A percentile compares a stretch with the other conserved stretches of the same genome.
Evolutionary conservation across 1,140 invertebrate genomes (phyloP).

Genomic region (Pachypeltis micranthus): DNA sequence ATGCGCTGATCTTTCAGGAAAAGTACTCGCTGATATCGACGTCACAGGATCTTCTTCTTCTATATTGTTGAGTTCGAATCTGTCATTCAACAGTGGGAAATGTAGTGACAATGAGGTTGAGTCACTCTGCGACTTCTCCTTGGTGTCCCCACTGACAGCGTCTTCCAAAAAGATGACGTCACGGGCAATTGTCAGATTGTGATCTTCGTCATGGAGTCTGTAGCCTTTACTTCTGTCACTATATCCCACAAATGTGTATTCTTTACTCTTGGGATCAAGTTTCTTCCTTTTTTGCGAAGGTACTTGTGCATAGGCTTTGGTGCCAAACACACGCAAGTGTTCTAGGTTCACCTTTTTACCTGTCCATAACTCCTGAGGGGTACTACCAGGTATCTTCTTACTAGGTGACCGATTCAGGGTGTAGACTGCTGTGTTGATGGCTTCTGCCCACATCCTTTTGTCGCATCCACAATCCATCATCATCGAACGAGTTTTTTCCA

Average conservation of each 20-base stretch:
- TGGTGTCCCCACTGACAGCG: neutral
- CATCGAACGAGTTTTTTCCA: neutral
- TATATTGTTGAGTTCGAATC: no score
- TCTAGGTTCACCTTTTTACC: slow-evolving; percentile 27
- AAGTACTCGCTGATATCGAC: neutral
- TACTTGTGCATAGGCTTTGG: slow-evolving; percentile 31
- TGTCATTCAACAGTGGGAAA: no score
- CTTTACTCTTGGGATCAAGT: slow-evolving; percentile 29
- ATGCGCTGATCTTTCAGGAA: neutral
- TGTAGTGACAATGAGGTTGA: neutral
- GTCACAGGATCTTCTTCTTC: no score
- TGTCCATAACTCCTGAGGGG: slow-evolving; percentile 30
- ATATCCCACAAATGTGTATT: slow-evolving; percentile 31
- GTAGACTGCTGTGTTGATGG: no score
- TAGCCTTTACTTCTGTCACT: slow-evolving; percentile 32
- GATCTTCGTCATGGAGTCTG: slow-evolving; percentile 20
- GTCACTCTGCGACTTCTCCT: neutral
- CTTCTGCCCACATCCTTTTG: neutral
- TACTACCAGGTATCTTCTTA: slow-evolving; percentile 7
- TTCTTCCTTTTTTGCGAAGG: slow-evolving; percentile 29
- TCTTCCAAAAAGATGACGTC: slow-evolving; percentile 22
- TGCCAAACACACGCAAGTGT: slow-evolving; percentile 35
- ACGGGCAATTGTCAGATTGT: slow-evolving; percentile 20
- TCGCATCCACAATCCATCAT: neutral
- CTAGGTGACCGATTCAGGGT: no score